A percentile compares a stretch with the other conserved stretches of the same genome.
Evolutionary conservation across 2,113 vertebrate genomes (phyloP).

Genomic region (Axis porcinus): DNA sequence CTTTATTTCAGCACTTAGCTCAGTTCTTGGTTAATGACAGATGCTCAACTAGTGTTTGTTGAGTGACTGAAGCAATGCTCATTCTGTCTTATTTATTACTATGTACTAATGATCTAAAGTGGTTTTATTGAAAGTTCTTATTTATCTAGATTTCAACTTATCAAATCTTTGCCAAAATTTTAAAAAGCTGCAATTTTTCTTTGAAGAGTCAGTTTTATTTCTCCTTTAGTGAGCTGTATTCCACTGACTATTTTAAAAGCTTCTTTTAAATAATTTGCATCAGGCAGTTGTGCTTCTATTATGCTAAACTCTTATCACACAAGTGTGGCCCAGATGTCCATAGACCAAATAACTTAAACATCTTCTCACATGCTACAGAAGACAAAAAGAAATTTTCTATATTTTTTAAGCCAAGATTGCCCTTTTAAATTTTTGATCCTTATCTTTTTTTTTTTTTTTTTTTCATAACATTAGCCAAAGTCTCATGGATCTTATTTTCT

Average conservation of each 20-base stretch:
- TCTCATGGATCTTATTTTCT: neutral
- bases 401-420: neutral
- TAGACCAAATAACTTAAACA: slow-evolving; percentile 13
- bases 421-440: slow-evolving; percentile 48
- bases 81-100: neutral
- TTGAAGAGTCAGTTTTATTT: neutral
- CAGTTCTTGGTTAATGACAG: neutral
- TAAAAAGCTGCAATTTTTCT: neutral
- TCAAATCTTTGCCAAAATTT: neutral
- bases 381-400: neutral
- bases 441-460: slow-evolving; percentile 20
- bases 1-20: neutral
- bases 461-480: slow-evolving; percentile 54
- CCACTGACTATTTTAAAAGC: neutral
- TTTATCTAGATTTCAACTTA: neutral
- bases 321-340: neutral
- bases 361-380: neutral
- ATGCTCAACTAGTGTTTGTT: neutral
- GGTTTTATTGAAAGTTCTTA: neutral
- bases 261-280: neutral
- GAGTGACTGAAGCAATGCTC: neutral
- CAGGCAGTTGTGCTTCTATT: neutral
- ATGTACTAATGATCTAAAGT: neutral
- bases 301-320: neutral
- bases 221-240: neutral